Conservation (phyloP, 2,113 vertebrate genomes). For the Silurus asotus region DNA sequence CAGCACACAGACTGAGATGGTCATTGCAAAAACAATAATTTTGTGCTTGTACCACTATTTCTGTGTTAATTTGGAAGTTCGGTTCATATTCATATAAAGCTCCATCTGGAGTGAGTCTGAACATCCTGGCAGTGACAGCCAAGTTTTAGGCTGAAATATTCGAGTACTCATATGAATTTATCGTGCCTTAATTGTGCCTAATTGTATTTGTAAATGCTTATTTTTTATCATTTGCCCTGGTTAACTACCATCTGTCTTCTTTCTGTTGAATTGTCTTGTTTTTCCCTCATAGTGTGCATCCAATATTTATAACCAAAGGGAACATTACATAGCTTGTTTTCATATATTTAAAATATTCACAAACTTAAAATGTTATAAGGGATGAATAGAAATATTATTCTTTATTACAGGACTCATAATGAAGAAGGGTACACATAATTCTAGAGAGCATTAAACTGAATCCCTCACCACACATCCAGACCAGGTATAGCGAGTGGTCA, state of each 20-base stretch:
- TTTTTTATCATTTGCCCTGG: background rate
- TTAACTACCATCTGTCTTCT: background rate
- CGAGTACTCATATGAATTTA: background rate
- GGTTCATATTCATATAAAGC: background rate
- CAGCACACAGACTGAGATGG: background rate
- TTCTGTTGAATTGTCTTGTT: background rate
- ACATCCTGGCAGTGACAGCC: background rate
- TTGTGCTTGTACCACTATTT: background rate
- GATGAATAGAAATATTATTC: background rate
- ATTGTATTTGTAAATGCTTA: background rate
- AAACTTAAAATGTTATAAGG: background rate
- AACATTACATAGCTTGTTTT: background rate
- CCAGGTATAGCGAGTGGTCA: constrained; percentile 90
- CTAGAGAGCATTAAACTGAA: background rate
- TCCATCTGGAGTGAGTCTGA: background rate
- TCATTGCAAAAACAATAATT: background rate
- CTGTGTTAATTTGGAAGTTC: background rate
- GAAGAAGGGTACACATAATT: background rate
- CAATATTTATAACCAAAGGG: background rate
- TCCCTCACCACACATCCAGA: constrained; percentile 84
- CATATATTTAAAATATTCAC: background rate
- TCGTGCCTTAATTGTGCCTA: background rate
- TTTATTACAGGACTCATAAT: background rate
- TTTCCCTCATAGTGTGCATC: background rate
- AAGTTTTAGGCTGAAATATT: background rate